phyloP scores from a whole-genome alignment of 2,113 vertebrate species.

The Brachirus orientalis region DNA sequence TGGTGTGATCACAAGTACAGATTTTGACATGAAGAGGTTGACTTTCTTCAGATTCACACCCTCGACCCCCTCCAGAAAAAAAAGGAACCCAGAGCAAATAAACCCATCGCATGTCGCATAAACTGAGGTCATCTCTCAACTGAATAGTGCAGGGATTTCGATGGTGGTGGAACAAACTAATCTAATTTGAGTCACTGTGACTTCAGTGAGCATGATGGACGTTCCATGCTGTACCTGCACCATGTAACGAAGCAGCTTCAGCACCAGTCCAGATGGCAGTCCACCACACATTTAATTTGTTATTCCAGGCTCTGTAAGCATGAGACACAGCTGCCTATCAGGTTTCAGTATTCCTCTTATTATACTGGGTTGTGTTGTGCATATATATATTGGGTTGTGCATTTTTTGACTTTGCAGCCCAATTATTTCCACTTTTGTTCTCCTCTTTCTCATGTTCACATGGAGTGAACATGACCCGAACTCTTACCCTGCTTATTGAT shows the following conservation, averaged over 20 bases:
- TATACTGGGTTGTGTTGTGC: neutral
- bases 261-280: neutral
- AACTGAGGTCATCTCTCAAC: constrained; percentile 39
- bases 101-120: neutral
- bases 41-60: constrained; percentile 17
- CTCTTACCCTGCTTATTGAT: constrained; percentile 5
- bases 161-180: constrained; percentile 20
- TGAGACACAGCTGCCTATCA: constrained; percentile 11
- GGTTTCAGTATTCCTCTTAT: constrained; percentile 43
- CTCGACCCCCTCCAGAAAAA: neutral
- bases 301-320: neutral
- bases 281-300: constrained; percentile 16
- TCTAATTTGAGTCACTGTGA: constrained; percentile 45
- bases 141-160: constrained; percentile 17
- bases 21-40: constrained; percentile 20
- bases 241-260: constrained; percentile 12
- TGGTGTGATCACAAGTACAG: constrained; percentile 54
- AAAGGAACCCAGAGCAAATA: neutral
- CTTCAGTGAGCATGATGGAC: constrained; percentile 58
- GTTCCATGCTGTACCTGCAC: constrained; percentile 13
- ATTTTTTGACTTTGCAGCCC: neutral
- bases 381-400: neutral
- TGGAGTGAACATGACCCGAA: neutral
- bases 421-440: too few relatives aligned
- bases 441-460: neutral